Evolutionary conservation across 1,140 invertebrate genomes (phyloP).

Genomic region (Nasonia vitripennis): DNA sequence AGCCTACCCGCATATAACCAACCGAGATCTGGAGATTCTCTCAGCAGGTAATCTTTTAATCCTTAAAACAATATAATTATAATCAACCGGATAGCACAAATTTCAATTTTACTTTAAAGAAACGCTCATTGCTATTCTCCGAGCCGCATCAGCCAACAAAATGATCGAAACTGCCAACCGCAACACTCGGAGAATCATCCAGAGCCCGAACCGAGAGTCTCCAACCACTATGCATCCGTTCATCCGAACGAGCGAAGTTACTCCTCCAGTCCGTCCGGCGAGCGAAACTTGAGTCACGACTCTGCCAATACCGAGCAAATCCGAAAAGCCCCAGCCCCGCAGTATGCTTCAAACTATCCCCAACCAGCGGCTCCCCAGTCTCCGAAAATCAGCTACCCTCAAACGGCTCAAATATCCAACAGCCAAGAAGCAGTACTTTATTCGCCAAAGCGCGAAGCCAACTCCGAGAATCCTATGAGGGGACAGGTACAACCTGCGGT

Average conservation of each 20-base stretch:
- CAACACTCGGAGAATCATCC: slow-evolving; percentile 55
- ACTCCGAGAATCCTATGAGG: slow-evolving; percentile 48
- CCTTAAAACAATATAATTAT: not conserved
- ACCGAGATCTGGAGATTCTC: slow-evolving; percentile 56
- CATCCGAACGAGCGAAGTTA: slow-evolving; percentile 36
- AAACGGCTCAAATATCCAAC: not conserved
- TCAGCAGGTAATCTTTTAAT: slow-evolving; percentile 31
- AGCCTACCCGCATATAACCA: slow-evolving; percentile 63
- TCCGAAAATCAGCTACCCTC: slow-evolving; percentile 26
- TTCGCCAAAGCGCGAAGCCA: slow-evolving; percentile 54
- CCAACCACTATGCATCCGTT: slow-evolving; percentile 26
- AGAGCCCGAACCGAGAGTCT: slow-evolving; percentile 48
- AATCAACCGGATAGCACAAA: not conserved
- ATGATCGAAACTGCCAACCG: slow-evolving; percentile 63
- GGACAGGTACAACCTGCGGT: slow-evolving; percentile 67
- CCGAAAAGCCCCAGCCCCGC: slow-evolving; percentile 9
- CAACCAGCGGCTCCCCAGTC: slow-evolving; percentile 3
- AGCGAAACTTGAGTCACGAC: not conserved
- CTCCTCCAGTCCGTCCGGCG: slow-evolving; percentile 32
- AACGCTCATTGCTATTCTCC: slow-evolving; percentile 64
- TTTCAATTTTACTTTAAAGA: slow-evolving; percentile 52
- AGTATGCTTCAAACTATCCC: slow-evolving; percentile 12
- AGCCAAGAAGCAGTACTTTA: slow-evolving; percentile 50
- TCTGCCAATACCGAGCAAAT: not conserved
- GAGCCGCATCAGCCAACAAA: slow-evolving; percentile 60